Conservation (phyloP, 1,140 invertebrate species). For the Hyles vespertilio region DNA sequence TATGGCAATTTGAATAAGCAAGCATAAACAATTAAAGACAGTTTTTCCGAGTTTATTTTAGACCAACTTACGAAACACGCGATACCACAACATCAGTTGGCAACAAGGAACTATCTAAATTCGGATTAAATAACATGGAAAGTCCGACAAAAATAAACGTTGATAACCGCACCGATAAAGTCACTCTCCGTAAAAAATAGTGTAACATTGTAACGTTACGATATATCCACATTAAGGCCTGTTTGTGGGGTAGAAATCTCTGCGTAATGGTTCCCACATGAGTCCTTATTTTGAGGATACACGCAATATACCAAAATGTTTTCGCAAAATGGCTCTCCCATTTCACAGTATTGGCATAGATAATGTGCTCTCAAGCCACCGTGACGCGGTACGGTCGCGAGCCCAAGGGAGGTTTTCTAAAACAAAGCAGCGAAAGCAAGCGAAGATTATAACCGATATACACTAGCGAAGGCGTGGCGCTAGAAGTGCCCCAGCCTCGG, state of each 20-base stretch:
- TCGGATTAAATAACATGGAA: neutral
- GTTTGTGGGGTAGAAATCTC: conserved; percentile 48
- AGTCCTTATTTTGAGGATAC: conserved; percentile 50
- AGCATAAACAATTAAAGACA: neutral
- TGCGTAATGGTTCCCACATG: conserved; percentile 52
- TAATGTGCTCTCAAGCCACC: conserved; percentile 51
- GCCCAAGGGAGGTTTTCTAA: conserved; percentile 48
- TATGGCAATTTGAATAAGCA: neutral
- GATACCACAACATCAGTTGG: too few species aligned
- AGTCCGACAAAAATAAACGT: conserved; percentile 3
- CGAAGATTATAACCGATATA: conserved; percentile 53
- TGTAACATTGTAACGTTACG: conserved; percentile 16
- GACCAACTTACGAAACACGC: too few species aligned
- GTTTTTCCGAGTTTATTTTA: too few species aligned
- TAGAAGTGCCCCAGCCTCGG: conserved; percentile 37
- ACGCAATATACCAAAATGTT: conserved; percentile 59
- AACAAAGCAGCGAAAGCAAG: conserved; percentile 49
- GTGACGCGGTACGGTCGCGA: conserved; percentile 21
- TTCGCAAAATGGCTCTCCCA: conserved; percentile 53
- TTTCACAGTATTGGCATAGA: conserved; percentile 60
- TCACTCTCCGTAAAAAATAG: conserved; percentile 18
- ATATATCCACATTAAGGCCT: conserved; percentile 27
- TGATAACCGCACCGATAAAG: conserved; percentile 11
- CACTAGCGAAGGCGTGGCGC: conserved; percentile 37
- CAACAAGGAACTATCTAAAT: neutral